Evolutionary conservation across 37 sponge, comb jelly and placozoan species (phyloP), one percentile per base, ranked within the genome.

Genomic region (Amphimedon queenslandica): DNA sequence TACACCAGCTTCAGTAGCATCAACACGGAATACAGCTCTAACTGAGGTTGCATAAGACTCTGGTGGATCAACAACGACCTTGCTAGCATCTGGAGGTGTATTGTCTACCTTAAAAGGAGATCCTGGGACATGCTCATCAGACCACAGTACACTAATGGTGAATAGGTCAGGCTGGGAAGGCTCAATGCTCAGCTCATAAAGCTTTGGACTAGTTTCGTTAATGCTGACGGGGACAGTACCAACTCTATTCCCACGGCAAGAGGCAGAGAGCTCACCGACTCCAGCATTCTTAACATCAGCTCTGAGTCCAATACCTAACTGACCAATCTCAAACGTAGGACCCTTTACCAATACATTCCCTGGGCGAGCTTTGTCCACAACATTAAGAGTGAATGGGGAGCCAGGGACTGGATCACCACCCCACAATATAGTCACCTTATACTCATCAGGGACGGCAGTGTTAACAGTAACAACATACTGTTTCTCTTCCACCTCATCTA

Each of bases 51-150:
- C 78, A 1, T 71, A 56, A 13, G 64, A 55, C 4, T 81, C 78
- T 30, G 82, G 77, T 77, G 77, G 57, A 0, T 63, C 69, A 0
- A 81, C 86, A 28, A 70, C 56, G n/a, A 84, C 82, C 29, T 77
- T 69, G 30, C 69, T 61, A 29, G 72, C 72, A 64, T 83, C 68
- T 13, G 79, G n/a, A 18, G 91, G 86, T 23, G 73, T 77, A 13
- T 77, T 77, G 63, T 85, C 81, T 63, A 91, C 70, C 8, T 40
- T 55, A 66, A 87, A 91, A 8, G 92, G 92, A n/a, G 88, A 87
- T 10, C 87, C 88, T 24, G 68, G 55, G 18, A 91, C 58, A 55
- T 79, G 80, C 57, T 78, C 67, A 23, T 77, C 75, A 36, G 82
- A 75, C 60, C 76, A 77, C 72, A 85, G 74, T 21, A 90, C 91